Percentiles rank a stretch among this genome's conserved stretches.
phyloP scores from a whole-genome alignment of 2,888 invertebrate species.

The Ennomos quercinarius region DNA sequence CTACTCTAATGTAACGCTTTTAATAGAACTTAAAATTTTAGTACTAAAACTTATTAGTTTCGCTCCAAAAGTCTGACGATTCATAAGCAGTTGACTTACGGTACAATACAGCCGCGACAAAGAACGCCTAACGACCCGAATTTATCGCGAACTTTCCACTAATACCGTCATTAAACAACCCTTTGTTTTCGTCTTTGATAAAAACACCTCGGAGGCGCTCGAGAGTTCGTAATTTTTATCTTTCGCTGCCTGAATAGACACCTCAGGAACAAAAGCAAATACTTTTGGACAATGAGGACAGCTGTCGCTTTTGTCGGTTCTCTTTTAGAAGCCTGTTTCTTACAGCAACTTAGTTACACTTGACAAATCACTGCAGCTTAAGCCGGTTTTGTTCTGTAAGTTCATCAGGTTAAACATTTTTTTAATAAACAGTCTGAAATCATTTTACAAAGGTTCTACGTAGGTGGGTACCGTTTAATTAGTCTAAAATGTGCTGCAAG shows the following conservation, averaged over 20 bases:
- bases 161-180: slow-evolving; percentile 83
- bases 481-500: too few species aligned
- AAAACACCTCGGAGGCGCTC: slow-evolving; percentile 75
- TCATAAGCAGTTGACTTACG: slow-evolving; percentile 65
- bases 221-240: slow-evolving; percentile 79
- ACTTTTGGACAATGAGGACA: slow-evolving; percentile 64
- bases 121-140: slow-evolving; percentile 79
- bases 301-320: slow-evolving; percentile 51
- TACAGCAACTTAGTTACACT: slow-evolving; percentile 40
- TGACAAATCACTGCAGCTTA: slow-evolving; percentile 41
- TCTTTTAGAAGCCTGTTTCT: slow-evolving; percentile 46
- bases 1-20: neutral
- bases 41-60: slow-evolving; percentile 50
- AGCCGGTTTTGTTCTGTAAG: slow-evolving; percentile 16
- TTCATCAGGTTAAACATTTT: slow-evolving; percentile 13
- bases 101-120: slow-evolving; percentile 78
- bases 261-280: slow-evolving; percentile 70
- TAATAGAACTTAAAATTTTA: slow-evolving; percentile 40
- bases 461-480: too few species aligned
- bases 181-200: slow-evolving; percentile 82
- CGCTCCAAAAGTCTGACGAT: slow-evolving; percentile 50
- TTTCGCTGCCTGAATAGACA: slow-evolving; percentile 69
- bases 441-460: too few species aligned
- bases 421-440: slow-evolving; percentile 4
- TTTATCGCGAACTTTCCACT: slow-evolving; percentile 83